These are phyloP conservation scores for Falco columbarius DNA, from an alignment of 2,797 vertebrate genomes.

Conservation along the genomic window DNA sequence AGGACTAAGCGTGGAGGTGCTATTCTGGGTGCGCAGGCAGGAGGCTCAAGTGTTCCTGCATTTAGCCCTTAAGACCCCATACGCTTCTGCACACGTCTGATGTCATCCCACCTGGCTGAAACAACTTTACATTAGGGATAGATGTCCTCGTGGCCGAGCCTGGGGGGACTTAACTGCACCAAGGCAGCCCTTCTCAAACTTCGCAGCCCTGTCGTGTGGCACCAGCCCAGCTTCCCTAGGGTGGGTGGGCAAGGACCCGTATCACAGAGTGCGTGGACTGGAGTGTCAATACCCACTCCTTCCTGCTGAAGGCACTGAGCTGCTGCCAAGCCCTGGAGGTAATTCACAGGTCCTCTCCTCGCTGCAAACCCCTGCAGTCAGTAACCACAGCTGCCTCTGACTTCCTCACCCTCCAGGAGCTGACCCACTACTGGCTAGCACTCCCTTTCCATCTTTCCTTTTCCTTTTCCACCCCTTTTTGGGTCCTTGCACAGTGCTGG, in stretches of 20 bases:
- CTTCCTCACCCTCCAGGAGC: background rate
- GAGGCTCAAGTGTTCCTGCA: background rate
- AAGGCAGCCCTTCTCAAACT: background rate
- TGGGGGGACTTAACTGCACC: background rate
- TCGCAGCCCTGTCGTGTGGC: background rate
- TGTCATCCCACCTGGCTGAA: background rate
- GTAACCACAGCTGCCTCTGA: background rate
- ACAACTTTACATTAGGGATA: background rate
- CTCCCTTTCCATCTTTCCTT: background rate
- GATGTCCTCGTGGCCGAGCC: background rate
- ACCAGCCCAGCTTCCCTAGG: background rate
- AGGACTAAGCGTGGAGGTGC: background rate
- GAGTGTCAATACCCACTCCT: background rate
- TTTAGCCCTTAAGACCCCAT: background rate
- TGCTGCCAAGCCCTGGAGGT: background rate
- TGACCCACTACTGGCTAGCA: background rate
- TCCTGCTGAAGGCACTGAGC: background rate
- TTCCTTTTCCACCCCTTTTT: background rate
- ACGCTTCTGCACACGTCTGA: background rate
- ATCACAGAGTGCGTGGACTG: accelerated
- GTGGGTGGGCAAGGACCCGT: background rate
- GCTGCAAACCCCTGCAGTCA: background rate
- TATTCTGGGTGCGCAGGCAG: background rate
- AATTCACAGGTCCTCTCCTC: background rate
- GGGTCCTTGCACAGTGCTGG: background rate